phyloP scores from a whole-genome alignment of 2,888 invertebrate genomes.

The Chirona hameri region DNA sequence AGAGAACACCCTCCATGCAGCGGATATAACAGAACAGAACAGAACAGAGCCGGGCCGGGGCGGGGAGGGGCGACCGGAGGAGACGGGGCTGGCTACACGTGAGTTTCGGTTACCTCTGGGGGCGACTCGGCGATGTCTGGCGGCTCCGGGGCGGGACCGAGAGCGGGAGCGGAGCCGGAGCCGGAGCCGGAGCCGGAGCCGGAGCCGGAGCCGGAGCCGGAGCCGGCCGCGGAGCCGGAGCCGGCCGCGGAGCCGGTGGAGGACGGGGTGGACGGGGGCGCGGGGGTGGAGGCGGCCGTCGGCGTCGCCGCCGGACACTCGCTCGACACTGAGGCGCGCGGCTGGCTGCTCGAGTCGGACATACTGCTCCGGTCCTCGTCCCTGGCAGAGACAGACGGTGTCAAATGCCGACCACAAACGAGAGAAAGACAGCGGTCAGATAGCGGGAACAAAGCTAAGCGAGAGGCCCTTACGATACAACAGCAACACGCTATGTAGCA shows the following conservation, averaged over 20 bases:
- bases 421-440: no score
- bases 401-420: not conserved
- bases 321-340: slow-evolving; percentile 63
- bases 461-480: no score
- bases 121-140: no score
- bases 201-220: not conserved
- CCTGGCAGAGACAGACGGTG: slow-evolving; percentile 34
- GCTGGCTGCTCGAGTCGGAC: slow-evolving; percentile 68
- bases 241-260: not conserved
- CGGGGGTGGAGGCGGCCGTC: not conserved
- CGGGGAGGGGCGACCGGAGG: no score
- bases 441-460: no score
- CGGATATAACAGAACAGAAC: no score
- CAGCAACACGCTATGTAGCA: no score
- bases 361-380: slow-evolving; percentile 73
- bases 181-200: not conserved
- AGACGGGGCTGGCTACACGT: no score
- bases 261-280: not conserved
- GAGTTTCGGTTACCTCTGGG: no score
- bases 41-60: no score
- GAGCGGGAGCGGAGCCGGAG: not conserved
- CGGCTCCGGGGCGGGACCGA: not conserved
- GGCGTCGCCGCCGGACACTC: slow-evolving; percentile 65
- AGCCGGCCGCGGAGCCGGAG: not conserved
- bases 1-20: no score